Evolutionary conservation across 2,113 vertebrate genomes (phyloP).

Genomic region (Leucosticte australis): DNA sequence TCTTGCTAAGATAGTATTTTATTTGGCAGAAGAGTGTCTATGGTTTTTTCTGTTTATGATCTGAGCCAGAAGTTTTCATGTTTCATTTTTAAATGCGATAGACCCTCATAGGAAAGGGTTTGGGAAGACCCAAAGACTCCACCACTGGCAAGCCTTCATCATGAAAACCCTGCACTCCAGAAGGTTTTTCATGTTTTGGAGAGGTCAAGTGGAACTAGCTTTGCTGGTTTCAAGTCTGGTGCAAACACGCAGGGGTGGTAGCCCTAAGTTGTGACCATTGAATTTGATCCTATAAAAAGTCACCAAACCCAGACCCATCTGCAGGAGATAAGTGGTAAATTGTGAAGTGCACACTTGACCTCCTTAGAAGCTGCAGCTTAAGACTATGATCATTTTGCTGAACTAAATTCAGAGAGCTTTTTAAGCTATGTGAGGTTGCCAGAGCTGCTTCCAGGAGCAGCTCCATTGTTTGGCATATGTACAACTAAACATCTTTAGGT

Average conservation of each 20-base stretch:
- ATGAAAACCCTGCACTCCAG: neutral
- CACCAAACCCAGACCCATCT: neutral
- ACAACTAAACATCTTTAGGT: neutral
- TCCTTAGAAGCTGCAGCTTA: neutral
- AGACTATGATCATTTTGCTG: neutral
- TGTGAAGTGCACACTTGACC: neutral
- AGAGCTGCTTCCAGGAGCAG: neutral
- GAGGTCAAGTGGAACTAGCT: neutral
- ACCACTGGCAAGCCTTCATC: neutral
- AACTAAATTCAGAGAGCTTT: neutral
- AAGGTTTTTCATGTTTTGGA: neutral
- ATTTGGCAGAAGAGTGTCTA: neutral
- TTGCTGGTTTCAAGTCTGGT: neutral
- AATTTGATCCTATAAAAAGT: neutral
- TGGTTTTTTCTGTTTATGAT: neutral
- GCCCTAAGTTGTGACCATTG: neutral
- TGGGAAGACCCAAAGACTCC: neutral
- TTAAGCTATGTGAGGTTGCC: neutral
- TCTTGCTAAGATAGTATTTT: neutral
- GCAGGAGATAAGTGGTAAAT: neutral
- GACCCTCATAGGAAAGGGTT: neutral
- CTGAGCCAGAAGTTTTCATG: neutral
- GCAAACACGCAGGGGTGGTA: neutral
- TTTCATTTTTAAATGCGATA: neutral
- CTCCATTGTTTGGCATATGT: accelerated